A percentile compares a stretch with the other conserved stretches of the same genome.
phyloP scores from a whole-genome alignment of 2,113 vertebrate genomes.

The Cynoglossus semilaevis region DNA sequence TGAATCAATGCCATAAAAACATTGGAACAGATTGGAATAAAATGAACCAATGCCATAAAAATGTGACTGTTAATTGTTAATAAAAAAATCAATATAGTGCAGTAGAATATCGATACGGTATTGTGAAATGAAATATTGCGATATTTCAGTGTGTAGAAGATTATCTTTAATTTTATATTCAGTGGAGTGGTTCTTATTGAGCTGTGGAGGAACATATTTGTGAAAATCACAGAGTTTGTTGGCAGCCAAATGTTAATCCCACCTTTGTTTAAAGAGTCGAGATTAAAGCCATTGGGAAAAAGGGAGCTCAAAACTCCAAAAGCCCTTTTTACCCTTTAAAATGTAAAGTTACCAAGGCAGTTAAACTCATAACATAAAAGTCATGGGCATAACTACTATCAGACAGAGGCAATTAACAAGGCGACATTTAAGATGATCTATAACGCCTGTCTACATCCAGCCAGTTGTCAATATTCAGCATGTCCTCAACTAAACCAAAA shows the following conservation, averaged over 20 bases:
- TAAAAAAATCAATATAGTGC: too few relatives aligned
- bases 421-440: constrained; percentile 75
- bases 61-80: too few relatives aligned
- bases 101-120: too few relatives aligned
- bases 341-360: constrained; percentile 64
- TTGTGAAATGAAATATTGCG: too few relatives aligned
- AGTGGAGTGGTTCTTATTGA: too few relatives aligned
- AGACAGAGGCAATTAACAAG: constrained; percentile 68
- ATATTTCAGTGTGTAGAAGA: too few relatives aligned
- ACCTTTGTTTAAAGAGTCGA: constrained; percentile 49
- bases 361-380: constrained; percentile 69
- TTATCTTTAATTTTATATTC: too few relatives aligned
- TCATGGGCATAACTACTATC: constrained; percentile 63
- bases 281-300: constrained; percentile 45
- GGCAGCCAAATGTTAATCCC: constrained; percentile 48
- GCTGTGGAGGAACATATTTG: neutral
- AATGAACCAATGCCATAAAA: too few relatives aligned
- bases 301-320: constrained; percentile 46
- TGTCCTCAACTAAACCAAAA: constrained; percentile 67
- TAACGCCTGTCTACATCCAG: constrained; percentile 60
- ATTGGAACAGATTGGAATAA: too few relatives aligned
- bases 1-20: too few relatives aligned
- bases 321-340: constrained; percentile 66
- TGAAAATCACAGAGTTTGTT: constrained; percentile 1
- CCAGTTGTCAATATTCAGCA: constrained; percentile 71